Conservation (phyloP, 1,140 invertebrate species). For the Calephelis nemesis region DNA sequence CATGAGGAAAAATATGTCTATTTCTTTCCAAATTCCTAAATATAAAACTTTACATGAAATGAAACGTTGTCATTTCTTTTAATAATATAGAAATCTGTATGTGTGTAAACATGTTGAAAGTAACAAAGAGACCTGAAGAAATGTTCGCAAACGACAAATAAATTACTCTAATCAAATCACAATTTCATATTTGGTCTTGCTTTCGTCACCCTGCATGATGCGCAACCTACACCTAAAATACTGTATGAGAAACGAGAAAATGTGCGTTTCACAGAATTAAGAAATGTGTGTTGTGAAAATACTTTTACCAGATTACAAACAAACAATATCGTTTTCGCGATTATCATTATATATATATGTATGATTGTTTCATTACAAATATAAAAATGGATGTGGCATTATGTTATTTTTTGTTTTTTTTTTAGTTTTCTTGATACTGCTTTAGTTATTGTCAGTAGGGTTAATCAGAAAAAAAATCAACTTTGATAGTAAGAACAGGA, state of each 20-base stretch:
- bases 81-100: background rate
- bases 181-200: constrained; percentile 31
- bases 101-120: constrained; percentile 28
- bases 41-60: background rate
- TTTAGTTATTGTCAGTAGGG: no score
- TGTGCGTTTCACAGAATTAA: constrained; percentile 7
- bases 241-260: background rate
- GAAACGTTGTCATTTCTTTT: background rate
- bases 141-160: constrained; percentile 52
- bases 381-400: no score
- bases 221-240: constrained; percentile 6
- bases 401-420: no score
- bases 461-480: no score
- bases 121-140: constrained; percentile 33
- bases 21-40: no score
- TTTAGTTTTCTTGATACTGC: no score
- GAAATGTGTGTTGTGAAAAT: background rate
- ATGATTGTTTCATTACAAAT: no score
- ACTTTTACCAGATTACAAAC: no score
- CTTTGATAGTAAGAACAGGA: no score
- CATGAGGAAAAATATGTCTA: no score
- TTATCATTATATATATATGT: no score
- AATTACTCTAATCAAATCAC: constrained; percentile 41
- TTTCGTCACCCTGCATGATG: constrained; percentile 39
- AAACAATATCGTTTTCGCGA: no score